A percentile compares a stretch with the other conserved stretches of the same genome.
These are phyloP conservation scores for Nipponacmea schrenckii DNA, from an alignment of 2,888 invertebrate species.

Conservation along the genomic window DNA sequence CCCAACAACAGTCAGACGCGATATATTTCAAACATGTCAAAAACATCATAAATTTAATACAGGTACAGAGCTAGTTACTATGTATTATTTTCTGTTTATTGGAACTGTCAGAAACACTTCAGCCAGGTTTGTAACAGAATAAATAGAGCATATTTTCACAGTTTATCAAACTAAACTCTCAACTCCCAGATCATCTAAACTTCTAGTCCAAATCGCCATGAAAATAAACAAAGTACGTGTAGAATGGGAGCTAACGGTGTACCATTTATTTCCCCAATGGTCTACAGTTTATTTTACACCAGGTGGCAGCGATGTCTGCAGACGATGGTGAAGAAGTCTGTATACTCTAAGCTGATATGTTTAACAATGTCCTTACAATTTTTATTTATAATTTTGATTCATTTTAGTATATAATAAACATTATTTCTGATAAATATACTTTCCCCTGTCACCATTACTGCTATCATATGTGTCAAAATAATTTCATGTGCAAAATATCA, in stretches of 20 bases:
- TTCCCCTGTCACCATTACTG: neutral
- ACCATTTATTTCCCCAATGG: neutral
- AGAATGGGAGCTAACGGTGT: neutral
- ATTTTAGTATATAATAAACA: no score
- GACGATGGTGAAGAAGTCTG: no score
- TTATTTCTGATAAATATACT: neutral
- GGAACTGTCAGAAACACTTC: neutral
- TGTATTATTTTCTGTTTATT: neutral
- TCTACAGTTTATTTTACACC: neutral
- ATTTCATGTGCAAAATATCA: no score
- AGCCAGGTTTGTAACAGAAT: conserved; percentile 11
- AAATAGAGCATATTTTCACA: conserved; percentile 33
- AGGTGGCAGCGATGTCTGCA: neutral
- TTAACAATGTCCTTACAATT: no score
- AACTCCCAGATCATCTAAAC: neutral
- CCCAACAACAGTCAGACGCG: no score
- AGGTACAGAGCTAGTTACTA: neutral
- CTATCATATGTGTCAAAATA: no score
- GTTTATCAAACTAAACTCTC: conserved; percentile 17
- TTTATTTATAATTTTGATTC: no score
- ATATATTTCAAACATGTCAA: neutral
- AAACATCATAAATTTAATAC: neutral
- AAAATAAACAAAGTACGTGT: conserved; percentile 4
- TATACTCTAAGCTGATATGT: no score
- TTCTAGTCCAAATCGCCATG: conserved; percentile 1